Evolutionary conservation across 1,140 invertebrate species (phyloP).

Genomic region (Macrobrachium nipponense): DNA sequence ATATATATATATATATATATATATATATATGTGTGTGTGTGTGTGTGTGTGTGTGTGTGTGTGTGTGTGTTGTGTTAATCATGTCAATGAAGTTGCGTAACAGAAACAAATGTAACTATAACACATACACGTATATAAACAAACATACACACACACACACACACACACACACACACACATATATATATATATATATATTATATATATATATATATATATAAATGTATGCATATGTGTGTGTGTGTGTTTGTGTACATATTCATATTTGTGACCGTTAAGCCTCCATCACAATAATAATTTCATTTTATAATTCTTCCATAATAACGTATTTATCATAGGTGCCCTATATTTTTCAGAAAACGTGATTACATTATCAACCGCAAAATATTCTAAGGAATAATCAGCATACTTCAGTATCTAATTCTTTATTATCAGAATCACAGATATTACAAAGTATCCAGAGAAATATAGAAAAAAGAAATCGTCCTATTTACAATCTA

Average conservation of each 20-base stretch:
- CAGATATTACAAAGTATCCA: conserved; percentile 39
- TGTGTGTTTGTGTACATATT: neutral
- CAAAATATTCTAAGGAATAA: neutral
- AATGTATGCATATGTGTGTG: neutral
- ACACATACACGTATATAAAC: too few relatives aligned
- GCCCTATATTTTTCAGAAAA: too few relatives aligned
- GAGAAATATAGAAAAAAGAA: conserved; percentile 37
- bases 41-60: neutral
- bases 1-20: too few relatives aligned
- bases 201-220: too few relatives aligned
- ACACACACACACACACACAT: neutral
- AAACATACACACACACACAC: neutral
- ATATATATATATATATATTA: too few relatives aligned
- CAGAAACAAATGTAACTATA: too few relatives aligned
- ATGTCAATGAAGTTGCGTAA: too few relatives aligned
- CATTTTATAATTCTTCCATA: too few relatives aligned
- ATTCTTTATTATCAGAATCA: conserved; percentile 35
- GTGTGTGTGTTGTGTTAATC: too few relatives aligned
- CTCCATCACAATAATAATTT: too few relatives aligned
- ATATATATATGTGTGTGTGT: neutral
- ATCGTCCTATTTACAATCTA: conserved; percentile 45
- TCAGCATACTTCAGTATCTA: neutral
- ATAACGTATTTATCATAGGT: neutral
- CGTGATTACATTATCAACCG: neutral
- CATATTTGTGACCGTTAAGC: neutral